Base-by-base conservation (phyloP, 2,797 vertebrate species). In the Pteropus rufus region DNA sequence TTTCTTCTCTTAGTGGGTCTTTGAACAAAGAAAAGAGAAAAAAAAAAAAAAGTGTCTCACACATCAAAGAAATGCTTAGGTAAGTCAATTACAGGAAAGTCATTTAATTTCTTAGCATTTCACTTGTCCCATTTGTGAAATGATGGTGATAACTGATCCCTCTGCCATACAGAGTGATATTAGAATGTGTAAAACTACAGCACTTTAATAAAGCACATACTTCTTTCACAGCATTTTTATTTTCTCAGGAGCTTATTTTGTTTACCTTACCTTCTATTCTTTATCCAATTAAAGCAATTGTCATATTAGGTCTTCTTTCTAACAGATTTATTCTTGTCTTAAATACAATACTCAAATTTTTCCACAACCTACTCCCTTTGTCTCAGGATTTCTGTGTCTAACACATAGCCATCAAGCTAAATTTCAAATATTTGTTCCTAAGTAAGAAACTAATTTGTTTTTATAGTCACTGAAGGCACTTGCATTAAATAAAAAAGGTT, bases 321-420 rank as follows among this genome's bases (percentile, higher is more conserved):
- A 67, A 76, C 1, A 67, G 41, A 72, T 95, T 81, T 81, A 77
- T 97, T 97, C 69, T 92, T 97, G 16, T 93, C 46, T 92, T 58
- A 64, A 81, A 84, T 41, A 24, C 24, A 36, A 64, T 49, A 70
- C 90, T 97, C 95, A 39, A 77, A 90, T 72, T 96, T 88, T 75
- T 41, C 82, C 91, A 84, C 0, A 3, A 62, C 95, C 58, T 90
- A 34, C 73, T 82, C 83, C 69, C 49, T 95, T 64, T 65, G 79
- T 46, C 60, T 93, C 41, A 18, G 44, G 54, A 70, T 94, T 56
- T 92, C 52, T 92, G n/a, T 94, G 39, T 84, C 87, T 77, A 94
- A 97, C 94, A 76, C 56, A 86, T 76, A 84, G 65, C 19, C 96
- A 70, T 96, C 95, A 94, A 93, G 70, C 86, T 90, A 88, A 92